A percentile compares a stretch with the other conserved stretches of the same genome.
Evolutionary conservation across 2,797 vertebrate genomes (phyloP).

Genomic region (Enteromius argenteus): DNA sequence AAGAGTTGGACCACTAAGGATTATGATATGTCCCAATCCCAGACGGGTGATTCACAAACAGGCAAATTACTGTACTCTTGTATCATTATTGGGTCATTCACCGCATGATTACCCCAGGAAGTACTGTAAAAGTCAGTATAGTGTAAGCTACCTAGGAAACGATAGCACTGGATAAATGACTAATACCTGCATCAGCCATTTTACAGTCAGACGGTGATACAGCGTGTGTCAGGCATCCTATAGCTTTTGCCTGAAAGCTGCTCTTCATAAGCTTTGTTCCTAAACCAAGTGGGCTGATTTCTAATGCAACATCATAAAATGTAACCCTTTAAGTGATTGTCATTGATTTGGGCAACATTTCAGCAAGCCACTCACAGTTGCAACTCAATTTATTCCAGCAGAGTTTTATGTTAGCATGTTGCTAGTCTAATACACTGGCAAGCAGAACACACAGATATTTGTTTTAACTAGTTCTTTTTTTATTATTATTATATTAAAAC

Average conservation of each 20-base stretch:
- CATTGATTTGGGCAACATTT: constrained; percentile 29
- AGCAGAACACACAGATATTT: neutral
- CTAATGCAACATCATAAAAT: neutral
- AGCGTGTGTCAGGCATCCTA: neutral
- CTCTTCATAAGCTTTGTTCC: neutral
- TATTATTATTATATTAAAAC: neutral
- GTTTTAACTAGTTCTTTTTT: neutral
- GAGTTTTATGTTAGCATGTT: neutral
- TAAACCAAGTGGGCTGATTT: neutral
- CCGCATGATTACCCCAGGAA: neutral
- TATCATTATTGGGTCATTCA: constrained; percentile 22
- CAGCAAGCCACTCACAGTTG: constrained; percentile 10
- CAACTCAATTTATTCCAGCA: neutral
- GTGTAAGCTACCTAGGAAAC: neutral
- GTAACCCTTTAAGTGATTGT: constrained; percentile 31
- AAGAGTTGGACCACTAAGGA: neutral
- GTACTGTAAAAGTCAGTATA: neutral
- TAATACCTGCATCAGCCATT: constrained; percentile 6
- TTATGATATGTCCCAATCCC: neutral
- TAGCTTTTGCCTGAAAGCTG: neutral
- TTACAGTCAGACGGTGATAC: neutral
- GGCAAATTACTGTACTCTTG: neutral
- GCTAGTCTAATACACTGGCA: neutral
- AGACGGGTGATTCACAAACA: constrained; percentile 2
- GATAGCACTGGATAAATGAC: neutral